These are phyloP conservation scores for Eudasyphora cyanicolor DNA, from an alignment of 2,888 invertebrate genomes.

Conservation along the genomic window DNA sequence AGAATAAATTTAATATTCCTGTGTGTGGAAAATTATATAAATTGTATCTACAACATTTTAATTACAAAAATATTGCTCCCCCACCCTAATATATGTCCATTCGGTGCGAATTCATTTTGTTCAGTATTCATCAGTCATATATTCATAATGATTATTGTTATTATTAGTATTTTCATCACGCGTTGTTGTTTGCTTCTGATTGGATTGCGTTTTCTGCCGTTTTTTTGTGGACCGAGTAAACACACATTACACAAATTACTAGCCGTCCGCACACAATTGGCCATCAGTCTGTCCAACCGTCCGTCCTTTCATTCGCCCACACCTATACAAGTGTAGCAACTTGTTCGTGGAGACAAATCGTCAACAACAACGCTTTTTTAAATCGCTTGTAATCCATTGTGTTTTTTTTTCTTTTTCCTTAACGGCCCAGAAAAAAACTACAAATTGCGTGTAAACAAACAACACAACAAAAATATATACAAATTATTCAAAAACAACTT, in stretches of 20 bases:
- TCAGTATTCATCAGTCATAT: neutral
- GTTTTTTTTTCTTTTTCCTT: neutral
- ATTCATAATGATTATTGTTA: neutral
- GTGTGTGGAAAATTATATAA: too few relatives aligned
- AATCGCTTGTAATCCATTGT: neutral
- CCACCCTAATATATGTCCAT: neutral
- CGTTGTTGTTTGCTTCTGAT: neutral
- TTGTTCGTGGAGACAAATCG: neutral
- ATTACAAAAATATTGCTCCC: neutral
- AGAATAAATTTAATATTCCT: too few relatives aligned
- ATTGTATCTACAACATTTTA: too few relatives aligned
- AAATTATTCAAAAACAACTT: neutral
- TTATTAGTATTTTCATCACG: constrained; percentile 20
- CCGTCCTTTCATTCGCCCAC: neutral
- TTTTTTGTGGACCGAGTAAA: neutral
- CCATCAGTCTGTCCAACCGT: neutral
- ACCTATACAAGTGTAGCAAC: too few relatives aligned
- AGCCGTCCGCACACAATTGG: constrained; percentile 2
- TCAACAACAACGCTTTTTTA: neutral
- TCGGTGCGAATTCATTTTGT: neutral
- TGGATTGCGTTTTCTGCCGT: neutral
- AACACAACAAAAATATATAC: neutral
- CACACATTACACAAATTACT: constrained; percentile 21
- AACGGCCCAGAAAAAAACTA: neutral
- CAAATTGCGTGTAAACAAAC: constrained; percentile 21